These are phyloP conservation scores for Galeruca laticollis DNA, from an alignment of 2,888 invertebrate genomes.

Conservation along the genomic window DNA sequence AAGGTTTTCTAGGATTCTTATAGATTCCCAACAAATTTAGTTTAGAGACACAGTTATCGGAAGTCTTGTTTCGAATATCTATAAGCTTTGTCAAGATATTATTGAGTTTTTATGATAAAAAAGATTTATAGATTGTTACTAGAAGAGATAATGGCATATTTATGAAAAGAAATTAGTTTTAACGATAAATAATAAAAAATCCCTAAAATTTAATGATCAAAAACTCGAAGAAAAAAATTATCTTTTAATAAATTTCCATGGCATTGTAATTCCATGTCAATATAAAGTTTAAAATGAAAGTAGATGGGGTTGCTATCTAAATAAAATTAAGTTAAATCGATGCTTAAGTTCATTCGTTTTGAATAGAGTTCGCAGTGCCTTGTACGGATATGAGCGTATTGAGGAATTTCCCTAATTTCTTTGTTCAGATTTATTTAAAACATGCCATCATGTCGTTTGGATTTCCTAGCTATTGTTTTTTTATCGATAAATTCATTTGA, in stretches of 20 bases:
- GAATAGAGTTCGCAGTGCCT: conserved; percentile 31
- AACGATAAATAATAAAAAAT: too few relatives aligned
- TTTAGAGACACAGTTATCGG: too few relatives aligned
- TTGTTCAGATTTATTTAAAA: conserved; percentile 29
- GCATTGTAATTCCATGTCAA: background rate
- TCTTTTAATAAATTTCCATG: background rate
- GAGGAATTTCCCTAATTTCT: conserved; percentile 39
- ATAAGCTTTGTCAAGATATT: too few relatives aligned
- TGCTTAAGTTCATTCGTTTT: conserved; percentile 20
- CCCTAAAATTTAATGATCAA: background rate
- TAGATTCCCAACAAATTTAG: too few relatives aligned
- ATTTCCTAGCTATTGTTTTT: background rate
- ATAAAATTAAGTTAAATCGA: conserved; percentile 32
- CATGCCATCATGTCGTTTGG: conserved; percentile 25
- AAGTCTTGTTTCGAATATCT: too few relatives aligned
- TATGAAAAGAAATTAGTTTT: too few relatives aligned
- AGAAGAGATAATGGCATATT: too few relatives aligned
- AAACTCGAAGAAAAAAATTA: background rate
- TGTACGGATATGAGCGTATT: conserved; percentile 32
- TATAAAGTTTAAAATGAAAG: background rate
- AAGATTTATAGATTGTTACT: too few relatives aligned
- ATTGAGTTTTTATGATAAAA: too few relatives aligned
- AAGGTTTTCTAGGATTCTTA: too few relatives aligned
- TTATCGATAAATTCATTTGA: conserved; percentile 11
- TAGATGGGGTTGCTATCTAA: conserved; percentile 26